Base-by-base conservation (phyloP, 92 coral and sea anemone genomes). In the Siderastrea radians region DNA sequence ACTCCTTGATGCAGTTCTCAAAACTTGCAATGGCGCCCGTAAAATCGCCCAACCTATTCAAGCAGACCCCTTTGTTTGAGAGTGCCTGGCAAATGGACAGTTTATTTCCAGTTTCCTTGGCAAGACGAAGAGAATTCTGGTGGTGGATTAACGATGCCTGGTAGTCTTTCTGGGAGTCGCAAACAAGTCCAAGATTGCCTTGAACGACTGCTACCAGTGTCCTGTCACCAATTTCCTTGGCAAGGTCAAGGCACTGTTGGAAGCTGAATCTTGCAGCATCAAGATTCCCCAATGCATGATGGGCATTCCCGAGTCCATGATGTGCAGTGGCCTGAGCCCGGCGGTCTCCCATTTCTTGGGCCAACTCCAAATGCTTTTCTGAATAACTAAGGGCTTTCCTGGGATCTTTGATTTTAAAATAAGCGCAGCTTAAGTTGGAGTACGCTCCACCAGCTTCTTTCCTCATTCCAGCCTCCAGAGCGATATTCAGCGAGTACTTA, bases 1-100 rank as follows among this genome's bases (percentile, higher is more conserved):
- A 81, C 49, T 81, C 73, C 54, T 81, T 67, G 61, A 81, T 81
- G 49, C 85, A 81, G 51, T 65, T 67, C 43, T 81, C 73, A 13
- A 81, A 64, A 67, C 63, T 70, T 26, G 72, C 74, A 38, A 64
- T 53, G 46, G 85, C 85, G 15, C 73, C 59, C 64, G 47, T 51
- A 62, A 74, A 74, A 19, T 74, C 63, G 7, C 78, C 46, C 78
- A 74, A 58, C 78, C 48, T 52, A 2, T 1, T 10, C 38, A 74
- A 62, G 62, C 78, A 74, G 2, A 1, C 7, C 16, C 78, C 78
- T 58, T 74, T 74, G 63, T 74, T 74, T 19, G 78, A 74, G n/a
- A 74, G 78, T 16, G 78, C 61, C 15, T 74, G 57, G 46, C 78
- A 74, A 53, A 74, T 44, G 13, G 78, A 17, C 38, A 74, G 78